Evolutionary conservation across 2,797 vertebrate species (phyloP).

Genomic region (Oreonectes daqikongensis): DNA sequence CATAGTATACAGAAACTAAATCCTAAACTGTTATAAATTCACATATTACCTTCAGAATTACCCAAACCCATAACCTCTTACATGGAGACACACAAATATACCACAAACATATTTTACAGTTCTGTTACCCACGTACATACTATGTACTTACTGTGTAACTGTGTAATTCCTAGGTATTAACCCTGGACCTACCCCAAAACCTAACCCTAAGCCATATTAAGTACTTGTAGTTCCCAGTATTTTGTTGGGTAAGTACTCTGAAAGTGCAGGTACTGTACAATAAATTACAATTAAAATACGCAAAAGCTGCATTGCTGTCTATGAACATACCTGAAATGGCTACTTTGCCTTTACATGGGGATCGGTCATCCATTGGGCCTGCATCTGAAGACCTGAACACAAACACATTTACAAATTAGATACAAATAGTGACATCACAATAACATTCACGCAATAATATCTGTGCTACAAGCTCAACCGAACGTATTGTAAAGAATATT

Average conservation of each 20-base stretch:
- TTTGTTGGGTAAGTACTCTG: too few species aligned
- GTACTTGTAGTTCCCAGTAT: too few species aligned
- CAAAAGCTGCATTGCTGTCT: background rate
- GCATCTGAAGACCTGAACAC: constrained; percentile 82
- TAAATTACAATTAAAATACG: too few species aligned
- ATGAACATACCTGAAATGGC: constrained; percentile 84
- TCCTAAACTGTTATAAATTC: background rate
- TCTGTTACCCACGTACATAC: too few species aligned
- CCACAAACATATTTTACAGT: too few species aligned
- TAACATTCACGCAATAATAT: background rate
- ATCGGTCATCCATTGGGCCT: constrained; percentile 76
- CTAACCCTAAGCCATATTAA: too few species aligned
- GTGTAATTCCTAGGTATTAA: too few species aligned
- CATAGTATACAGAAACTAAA: background rate
- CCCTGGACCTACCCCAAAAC: too few species aligned
- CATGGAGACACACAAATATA: background rate
- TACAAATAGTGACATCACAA: background rate
- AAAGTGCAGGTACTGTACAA: too few species aligned
- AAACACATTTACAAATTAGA: background rate
- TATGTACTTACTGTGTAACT: too few species aligned
- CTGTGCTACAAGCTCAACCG: background rate
- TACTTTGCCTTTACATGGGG: constrained; percentile 88
- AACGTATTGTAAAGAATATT: background rate
- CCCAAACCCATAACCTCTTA: constrained; percentile 1
- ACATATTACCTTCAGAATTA: background rate